Evolutionary conservation across 1,140 invertebrate species (phyloP), one percentile per base, ranked within the genome.

Genomic region (Capitella teleta): DNA sequence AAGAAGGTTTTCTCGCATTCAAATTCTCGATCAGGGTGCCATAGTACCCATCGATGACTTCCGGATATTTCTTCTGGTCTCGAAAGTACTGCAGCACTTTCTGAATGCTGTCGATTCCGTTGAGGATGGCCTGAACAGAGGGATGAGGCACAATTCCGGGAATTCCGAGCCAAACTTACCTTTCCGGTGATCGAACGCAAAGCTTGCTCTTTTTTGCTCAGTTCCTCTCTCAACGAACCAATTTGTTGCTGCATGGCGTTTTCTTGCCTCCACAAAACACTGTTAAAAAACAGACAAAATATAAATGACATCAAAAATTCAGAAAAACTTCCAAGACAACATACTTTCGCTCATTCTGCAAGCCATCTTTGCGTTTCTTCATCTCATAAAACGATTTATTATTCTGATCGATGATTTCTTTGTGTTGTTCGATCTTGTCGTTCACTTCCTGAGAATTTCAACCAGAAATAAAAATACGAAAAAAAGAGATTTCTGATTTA

Each of bases 21-120:
- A 67, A 99, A 95, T 96, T 94, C 72, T 98, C 94, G 58, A 98
- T 96, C 1, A 99, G 85, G 1, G 90, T 87, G 0, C 95, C 94
- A 65, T 88, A 90, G 66, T 97, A 97, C 49, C 87, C 82, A 28
- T 83, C 78, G 0, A 84, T 84, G 62, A 95, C 85, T 47, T 93
- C 70, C 19, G 47, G 55, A 48, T 62, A 62, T 18, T 59, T 59
- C 23, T 61, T 61, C 37, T 62, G 76, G 50, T 84, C 81, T 55
- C 80, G 75, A 66, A 97, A 95, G 23, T 84, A 87, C 56, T 97
- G 87, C 30, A 97, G 68, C 0, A 97, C 93, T 78, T 95, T 95
- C 12, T 87, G 78, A 1, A 98, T 90, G 73, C 89, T 94, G 70
- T 97, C 92, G 51, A 92, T 79, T 2, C 93, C 93, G 74, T 97